Evolutionary conservation across 2,113 vertebrate genomes (phyloP), one percentile per base, ranked within the genome.

Genomic region (Pithys albifrons): DNA sequence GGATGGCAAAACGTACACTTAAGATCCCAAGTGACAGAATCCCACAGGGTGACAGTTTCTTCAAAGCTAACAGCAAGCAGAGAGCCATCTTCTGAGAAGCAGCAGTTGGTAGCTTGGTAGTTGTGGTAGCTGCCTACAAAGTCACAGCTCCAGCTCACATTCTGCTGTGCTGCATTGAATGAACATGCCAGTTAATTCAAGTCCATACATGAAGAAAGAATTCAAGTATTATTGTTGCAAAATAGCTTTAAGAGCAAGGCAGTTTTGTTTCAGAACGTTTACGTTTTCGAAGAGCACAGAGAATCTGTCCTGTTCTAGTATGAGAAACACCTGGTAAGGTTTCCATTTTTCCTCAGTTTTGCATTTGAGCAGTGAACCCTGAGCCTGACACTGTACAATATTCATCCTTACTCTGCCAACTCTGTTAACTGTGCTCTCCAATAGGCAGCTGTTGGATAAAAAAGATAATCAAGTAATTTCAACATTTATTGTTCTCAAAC

Each of bases 81-180:
- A 75, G 99, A 99, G 27, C 99, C 98, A 18, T 99, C 99, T 77
- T 99, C 98, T 27, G 99, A 99, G 96, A 99, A 99, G 82, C 98
- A 98, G 97, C 99, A 99, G 97, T 98, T 96, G 2, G 97, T 97
- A 6, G 99, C 99, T 74, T 96, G 98, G 91, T 99, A 98, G 93
- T 97, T 96, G 96, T 98, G 99, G 84, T 99, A 99, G 94, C 98
- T 98, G 59, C 99, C 99, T 19, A 99, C 98, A 10, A 99, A 99
- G 85, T 99, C 99, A 98, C 99, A 99, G 45, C 97, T 98, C 99
- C 99, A 99, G 91, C 98, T 99, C 70, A 98, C 92, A n/a, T 95
- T 98, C 37, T 98, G 97, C 46, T 97, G 99, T 98, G 96, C 87
- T 97, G 76, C 18, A 16, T 54, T 48, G 67, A 88, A 94, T 17